Evolutionary conservation across 2,797 vertebrate species (phyloP), one percentile per base, ranked within the genome.

Genomic region (Sylvilagus floridanus): DNA sequence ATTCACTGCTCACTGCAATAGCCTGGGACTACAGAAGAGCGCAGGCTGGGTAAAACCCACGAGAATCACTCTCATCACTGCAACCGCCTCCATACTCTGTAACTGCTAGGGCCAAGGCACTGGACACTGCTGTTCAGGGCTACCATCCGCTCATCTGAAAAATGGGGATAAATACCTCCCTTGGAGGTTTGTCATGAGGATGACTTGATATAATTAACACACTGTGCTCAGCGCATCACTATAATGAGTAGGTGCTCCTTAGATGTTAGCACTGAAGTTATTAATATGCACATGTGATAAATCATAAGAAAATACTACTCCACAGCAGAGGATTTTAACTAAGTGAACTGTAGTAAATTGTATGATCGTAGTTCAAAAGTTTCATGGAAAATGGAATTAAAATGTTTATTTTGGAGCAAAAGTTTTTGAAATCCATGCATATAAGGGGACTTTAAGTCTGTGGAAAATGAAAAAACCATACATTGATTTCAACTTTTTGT

Each of bases 51-150:
- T 57, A 16, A 57, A 57, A 21, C 4, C 14, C 54, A 57, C 19
- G 54, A 57, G 54, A 4, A 57, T 21, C 54, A 17, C 54, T 57
- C 54, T 17, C 54, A 16, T 57, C 54, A 57, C 54, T 57, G 19
- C 19, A 4, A 21, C 54, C 6, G 54, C 54, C 54, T 17, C 76
- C 32, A 13, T 5, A 4, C 30, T 73, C 83, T 10, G 5, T 17
- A 96, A 93, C 95, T 66, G 79, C 96, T 35, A 92, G 30, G 78
- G 73, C 91, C 68, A 73, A 95, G 90, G 96, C 92, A 77, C 52
- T 47, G 42, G 84, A 93, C 93, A 95, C 93, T 62, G 92, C 96
- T 93, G 84, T 95, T 93, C 94, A 84, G 42, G 95, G 84, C 91
- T 96, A 37, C 95, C 97, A 84, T 90, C 62, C 71, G 93, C 79